Conservation (phyloP, 2,888 invertebrate genomes). For the Sinopyrophorus schimmeli region DNA sequence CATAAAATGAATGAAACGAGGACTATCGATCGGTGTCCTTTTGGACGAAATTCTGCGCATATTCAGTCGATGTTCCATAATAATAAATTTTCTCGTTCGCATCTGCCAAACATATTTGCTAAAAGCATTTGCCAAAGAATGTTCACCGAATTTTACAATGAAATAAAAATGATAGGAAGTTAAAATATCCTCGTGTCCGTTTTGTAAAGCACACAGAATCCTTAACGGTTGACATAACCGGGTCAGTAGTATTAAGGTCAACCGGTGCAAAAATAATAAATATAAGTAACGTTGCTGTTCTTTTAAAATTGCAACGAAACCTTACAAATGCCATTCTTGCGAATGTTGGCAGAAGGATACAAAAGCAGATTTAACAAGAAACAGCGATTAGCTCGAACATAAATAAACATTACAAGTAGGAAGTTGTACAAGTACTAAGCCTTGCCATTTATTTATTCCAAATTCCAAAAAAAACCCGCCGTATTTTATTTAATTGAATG, state of each 20-base stretch:
- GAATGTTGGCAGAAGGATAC: too few species aligned
- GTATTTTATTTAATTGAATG: too few species aligned
- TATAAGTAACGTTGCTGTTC: conserved; percentile 4
- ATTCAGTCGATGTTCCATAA: conserved; percentile 1
- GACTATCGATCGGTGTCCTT: neutral
- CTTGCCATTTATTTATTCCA: too few species aligned
- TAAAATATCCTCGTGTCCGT: conserved; percentile 2
- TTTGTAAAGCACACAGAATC: conserved; percentile 16
- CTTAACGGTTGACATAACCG: conserved; percentile 28
- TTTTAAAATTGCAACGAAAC: conserved; percentile 7
- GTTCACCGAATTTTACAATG: neutral
- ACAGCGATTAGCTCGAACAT: too few species aligned
- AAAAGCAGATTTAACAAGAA: too few species aligned
- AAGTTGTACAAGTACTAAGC: too few species aligned
- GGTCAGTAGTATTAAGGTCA: conserved; percentile 30
- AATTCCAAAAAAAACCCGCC: too few species aligned
- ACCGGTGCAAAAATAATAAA: conserved; percentile 19
- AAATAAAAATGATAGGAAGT: conserved; percentile 9
- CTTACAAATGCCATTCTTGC: conserved; percentile 6
- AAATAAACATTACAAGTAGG: too few species aligned
- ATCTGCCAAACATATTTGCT: conserved; percentile 1
- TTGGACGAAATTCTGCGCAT: neutral
- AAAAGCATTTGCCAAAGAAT: conserved; percentile 5
- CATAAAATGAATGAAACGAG: conserved; percentile 7
- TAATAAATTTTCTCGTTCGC: conserved; percentile 4